Evolutionary conservation across 2,113 vertebrate species (phyloP).

Genomic region (Abramis brama): DNA sequence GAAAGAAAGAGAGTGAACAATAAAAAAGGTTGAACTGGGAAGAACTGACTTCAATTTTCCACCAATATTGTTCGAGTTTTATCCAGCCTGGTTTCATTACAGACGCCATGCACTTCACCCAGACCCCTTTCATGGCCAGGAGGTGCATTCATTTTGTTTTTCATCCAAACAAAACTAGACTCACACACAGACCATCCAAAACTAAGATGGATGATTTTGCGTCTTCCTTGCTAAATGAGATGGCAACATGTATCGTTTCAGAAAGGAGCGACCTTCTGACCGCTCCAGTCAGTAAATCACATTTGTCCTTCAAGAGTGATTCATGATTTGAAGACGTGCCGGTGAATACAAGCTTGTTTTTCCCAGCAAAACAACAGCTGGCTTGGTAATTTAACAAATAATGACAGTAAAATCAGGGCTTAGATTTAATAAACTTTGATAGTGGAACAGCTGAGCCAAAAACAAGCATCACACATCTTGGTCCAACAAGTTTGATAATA

Average conservation of each 20-base stretch:
- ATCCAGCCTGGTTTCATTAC: conserved; percentile 53
- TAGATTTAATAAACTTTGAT: conserved; percentile 17
- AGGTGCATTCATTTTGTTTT: conserved; percentile 43
- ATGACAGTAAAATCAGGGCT: conserved; percentile 44
- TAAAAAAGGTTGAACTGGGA: conserved; percentile 46
- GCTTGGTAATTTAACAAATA: conserved; percentile 45
- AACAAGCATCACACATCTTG: background rate
- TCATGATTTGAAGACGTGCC: conserved; percentile 36
- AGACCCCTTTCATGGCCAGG: background rate
- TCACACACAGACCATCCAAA: background rate
- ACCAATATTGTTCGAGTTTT: conserved; percentile 48
- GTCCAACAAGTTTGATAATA: background rate
- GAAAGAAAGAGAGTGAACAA: conserved; percentile 30
- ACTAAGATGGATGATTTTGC: conserved; percentile 18
- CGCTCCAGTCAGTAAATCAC: conserved; percentile 32
- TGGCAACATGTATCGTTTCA: conserved; percentile 16
- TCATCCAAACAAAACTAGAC: background rate
- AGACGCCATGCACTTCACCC: conserved; percentile 20
- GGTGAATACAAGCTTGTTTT: conserved; percentile 36
- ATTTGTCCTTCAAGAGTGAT: conserved; percentile 52
- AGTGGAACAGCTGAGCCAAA: conserved; percentile 36
- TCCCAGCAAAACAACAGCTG: conserved; percentile 51
- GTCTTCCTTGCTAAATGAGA: conserved; percentile 27
- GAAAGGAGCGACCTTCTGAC: conserved; percentile 17
- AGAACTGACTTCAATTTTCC: conserved; percentile 44